Evolutionary conservation across 2,888 invertebrate genomes (phyloP), one percentile per base, ranked within the genome.

Genomic region (Dinocampus coccinellae): DNA sequence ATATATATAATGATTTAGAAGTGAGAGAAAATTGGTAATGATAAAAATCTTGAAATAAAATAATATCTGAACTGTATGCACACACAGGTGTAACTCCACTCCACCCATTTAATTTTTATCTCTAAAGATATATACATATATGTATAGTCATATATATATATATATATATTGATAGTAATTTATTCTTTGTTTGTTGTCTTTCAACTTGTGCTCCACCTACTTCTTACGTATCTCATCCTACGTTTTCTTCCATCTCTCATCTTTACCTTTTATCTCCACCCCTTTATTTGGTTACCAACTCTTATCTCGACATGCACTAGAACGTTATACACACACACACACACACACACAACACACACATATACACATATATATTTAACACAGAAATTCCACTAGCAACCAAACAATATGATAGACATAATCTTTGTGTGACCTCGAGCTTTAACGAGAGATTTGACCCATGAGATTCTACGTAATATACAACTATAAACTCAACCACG

Each of bases 371-470:
- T 39, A 47, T 16, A 20, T 16, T 16, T 47, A 47, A 47, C 6
- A 16, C 47, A 70, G 67, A 24, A 55, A 70, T 65, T 68, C 61
- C 67, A 71, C 74, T 57, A 72, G 71, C 76, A 74, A 73, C 76
- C 42, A 73, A 81, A 82, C 81, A 81, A 81, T 77, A 80, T 79
- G 82, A 83, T 82, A 81, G 84, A 81, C 82, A 79, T 81, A 80
- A 83, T 82, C 81, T n/a, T 16, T 47, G 47, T 74, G 75, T 82
- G 81, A 84, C 82, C 84, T 77, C 78, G 75, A 79, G 76, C 77
- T 76, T 80, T 84, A 84, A 83, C 84, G 78, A 82, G 83, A 81
- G 78, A 71, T 72, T 73, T 71, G 67, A 72, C 69, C 71, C 73
- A 70, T 58, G 71, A 71, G 71, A 74, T 74, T 72, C 69, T 62